A percentile compares a stretch with the other conserved stretches of the same genome.
Conservation (phyloP, 1,140 invertebrate species). For the Tetramorium parvispinum region DNA sequence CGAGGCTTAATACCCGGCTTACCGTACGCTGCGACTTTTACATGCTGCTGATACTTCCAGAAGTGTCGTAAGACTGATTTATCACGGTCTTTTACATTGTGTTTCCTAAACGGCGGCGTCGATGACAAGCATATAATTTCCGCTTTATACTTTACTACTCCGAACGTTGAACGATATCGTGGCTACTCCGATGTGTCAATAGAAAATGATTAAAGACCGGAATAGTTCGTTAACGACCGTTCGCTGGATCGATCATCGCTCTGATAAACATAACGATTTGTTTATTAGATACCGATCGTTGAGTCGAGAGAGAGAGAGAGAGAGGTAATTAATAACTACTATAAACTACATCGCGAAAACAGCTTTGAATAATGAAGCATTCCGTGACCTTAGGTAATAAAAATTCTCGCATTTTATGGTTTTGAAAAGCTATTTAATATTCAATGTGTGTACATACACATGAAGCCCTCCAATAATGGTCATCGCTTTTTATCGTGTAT, state of each 20-base stretch:
- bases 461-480: background rate
- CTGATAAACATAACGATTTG: conserved; percentile 27
- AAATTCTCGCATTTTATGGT: background rate
- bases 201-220: conserved; percentile 31
- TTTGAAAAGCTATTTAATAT: background rate
- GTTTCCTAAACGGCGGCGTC: conserved; percentile 18
- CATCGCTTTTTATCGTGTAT: background rate
- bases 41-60: conserved; percentile 36
- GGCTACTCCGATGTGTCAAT: conserved; percentile 15
- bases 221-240: background rate
- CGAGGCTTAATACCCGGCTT: background rate
- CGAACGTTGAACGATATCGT: background rate
- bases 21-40: background rate
- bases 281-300: conserved; percentile 30
- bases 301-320: background rate
- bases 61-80: conserved; percentile 52
- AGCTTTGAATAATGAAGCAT: background rate
- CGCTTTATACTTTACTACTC: background rate
- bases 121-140: conserved; percentile 55
- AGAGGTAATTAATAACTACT: conserved; percentile 18
- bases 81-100: conserved; percentile 43
- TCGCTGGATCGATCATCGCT: background rate
- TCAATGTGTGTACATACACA: background rate
- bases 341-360: background rate
- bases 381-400: background rate